Evolutionary conservation across 2,888 invertebrate genomes (phyloP), one percentile per base, ranked within the genome.

Genomic region (Agonopterix arenella): DNA sequence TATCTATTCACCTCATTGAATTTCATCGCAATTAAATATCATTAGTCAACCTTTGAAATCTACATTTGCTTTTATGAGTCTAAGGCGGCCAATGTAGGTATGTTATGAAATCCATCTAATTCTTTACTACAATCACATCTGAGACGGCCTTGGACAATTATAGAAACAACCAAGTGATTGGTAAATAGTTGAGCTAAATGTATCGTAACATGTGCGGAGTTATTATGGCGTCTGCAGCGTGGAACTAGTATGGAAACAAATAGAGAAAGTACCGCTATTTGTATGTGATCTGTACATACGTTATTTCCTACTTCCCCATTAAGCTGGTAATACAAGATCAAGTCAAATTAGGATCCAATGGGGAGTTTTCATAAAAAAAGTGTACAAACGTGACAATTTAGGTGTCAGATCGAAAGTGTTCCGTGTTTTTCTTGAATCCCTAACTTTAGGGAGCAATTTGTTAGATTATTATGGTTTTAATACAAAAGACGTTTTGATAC

Each of bases 221-320:
- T 13, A 16, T n/a, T 36, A 36, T 11, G 36, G 37, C 13, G 38
- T 41, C 66, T 57, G 57, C 62, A 62, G 58, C 66, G 60, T 60
- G 62, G 62, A 66, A 67, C 64, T 64, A 68, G 66, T 66, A 68
- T 66, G 76, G 70, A 79, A 84, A 84, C 81, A 84, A 82, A 82
- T 66, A 80, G 86, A 80, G 86, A 85, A 85, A 85, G 86, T 84
- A 60, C 63, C 61, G 67, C 66, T 73, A 75, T 77, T 73, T 77
- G 70, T 73, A 70, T 66, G 64, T 64, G 64, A 73, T 70, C 70
- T 73, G 62, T 66, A 70, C 69, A 70, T 68, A 70, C 69, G 70
- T 68, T 64, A 68, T 71, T 81, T 84, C 80, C 80, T 79, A 73
- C 76, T 81, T 80, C 76, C 77, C 56, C 52, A 47, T 54, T 28